Base-by-base conservation (phyloP, 2,888 invertebrate genomes). In the Unio delphinus region DNA sequence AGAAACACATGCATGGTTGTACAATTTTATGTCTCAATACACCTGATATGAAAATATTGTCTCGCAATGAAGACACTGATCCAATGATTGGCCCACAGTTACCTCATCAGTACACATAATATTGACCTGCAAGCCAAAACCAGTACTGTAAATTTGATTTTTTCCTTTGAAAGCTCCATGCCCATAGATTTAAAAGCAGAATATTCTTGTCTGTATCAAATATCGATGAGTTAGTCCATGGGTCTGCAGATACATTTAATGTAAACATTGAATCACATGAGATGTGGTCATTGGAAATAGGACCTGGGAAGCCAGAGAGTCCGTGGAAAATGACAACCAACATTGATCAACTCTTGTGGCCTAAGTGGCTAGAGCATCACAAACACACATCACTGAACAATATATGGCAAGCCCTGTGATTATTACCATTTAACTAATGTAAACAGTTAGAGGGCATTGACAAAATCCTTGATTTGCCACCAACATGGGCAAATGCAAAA, bases 271-370 rank as follows among this genome's bases (percentile, higher is more conserved):
- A 64, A 72, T 11, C 65, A 67, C 15, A 67, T 61, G 70, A 69
- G 1, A 79, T 83, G 80, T 78, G 77, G 67, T 72, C 79, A 8
- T 60, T 83, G 28, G 82, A 83, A 64, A 75, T 80, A 15, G 67
- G 68, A 58, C 69, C 74, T 15, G 34, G 59, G 62, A 55, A 69
- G 55, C 69, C 68, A 65, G 18, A 34, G 63, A 45, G 45, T 45
- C 11, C n/a, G 8, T 54, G 6, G 64, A 34, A 61, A 59, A 18
- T 64, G 26, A 54, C 58, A 57, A 58, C 55, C 6, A 57, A 60
- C 55, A 15, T 17, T 56, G 30, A 34, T 8, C 30, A 20, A 73
- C 34, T 3, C 30, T 7, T 7, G 30, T 34, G 30, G 6, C 30
- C 30, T 34, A 34, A 34, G 30, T 34, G 30, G 30, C 4, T 34